Evolutionary conservation across 2,888 invertebrate genomes (phyloP).

Genomic region (Eupithecia insigniata): DNA sequence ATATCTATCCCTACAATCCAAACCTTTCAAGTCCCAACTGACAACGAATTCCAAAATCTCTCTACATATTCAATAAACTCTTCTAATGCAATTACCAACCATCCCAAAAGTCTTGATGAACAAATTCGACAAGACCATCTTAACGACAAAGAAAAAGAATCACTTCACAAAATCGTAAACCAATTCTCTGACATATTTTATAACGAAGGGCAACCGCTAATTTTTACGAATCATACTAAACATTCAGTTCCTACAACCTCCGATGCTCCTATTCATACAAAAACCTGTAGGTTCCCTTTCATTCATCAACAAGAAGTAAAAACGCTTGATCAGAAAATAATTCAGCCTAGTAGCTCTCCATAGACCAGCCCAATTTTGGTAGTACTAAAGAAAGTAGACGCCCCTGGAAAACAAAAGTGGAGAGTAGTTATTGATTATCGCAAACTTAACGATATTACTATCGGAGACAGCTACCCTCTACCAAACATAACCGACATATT

Average conservation of each 20-base stretch:
- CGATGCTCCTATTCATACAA: conserved; percentile 49
- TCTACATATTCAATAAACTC: too few relatives aligned
- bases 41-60: too few relatives aligned
- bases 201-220: conserved; percentile 49
- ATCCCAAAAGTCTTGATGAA: neutral
- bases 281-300: conserved; percentile 47
- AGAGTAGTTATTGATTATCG: conserved; percentile 24
- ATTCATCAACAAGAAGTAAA: conserved; percentile 49
- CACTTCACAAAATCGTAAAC: conserved; percentile 46
- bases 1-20: conserved; percentile 1
- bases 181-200: conserved; percentile 55
- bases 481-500: conserved; percentile 35
- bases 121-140: conserved; percentile 36
- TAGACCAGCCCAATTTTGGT: conserved; percentile 59
- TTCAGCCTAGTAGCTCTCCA: conserved; percentile 52
- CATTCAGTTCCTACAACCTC: conserved; percentile 54
- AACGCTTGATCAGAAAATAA: conserved; percentile 51
- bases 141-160: conserved; percentile 50
- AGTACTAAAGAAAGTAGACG: conserved; percentile 51
- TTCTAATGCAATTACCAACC: too few relatives aligned
- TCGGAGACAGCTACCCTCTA: conserved; percentile 48
- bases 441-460: conserved; percentile 49
- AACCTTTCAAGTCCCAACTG: neutral
- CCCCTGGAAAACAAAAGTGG: conserved; percentile 49
- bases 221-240: conserved; percentile 42